Conservation (phyloP, 2,888 invertebrate species). For the Fissipunctia ypsillon region DNA sequence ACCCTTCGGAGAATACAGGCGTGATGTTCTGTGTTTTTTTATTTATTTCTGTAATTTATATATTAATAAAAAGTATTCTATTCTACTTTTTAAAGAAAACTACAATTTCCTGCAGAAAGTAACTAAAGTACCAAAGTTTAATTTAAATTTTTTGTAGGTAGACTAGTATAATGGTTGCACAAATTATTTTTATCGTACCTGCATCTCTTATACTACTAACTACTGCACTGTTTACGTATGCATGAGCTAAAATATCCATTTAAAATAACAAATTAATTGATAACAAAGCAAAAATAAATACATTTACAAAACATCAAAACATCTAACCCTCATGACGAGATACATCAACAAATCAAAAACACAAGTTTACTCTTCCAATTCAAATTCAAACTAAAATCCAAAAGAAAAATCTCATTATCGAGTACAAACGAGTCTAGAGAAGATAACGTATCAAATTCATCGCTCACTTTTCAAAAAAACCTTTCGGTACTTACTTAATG, state of each 20-base stretch:
- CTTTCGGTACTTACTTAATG: neutral
- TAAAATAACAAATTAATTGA: neutral
- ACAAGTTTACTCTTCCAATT: conserved; percentile 38
- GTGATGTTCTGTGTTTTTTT: too few species aligned
- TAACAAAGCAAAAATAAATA: conserved; percentile 20
- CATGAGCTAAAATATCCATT: neutral
- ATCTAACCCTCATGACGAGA: conserved; percentile 14
- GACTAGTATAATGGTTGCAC: neutral
- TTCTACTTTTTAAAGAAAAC: too few species aligned
- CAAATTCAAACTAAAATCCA: conserved; percentile 27
- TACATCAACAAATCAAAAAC: conserved; percentile 45
- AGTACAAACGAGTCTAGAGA: conserved; percentile 21
- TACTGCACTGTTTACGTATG: neutral
- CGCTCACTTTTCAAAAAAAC: neutral
- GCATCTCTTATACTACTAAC: neutral
- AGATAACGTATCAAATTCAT: conserved; percentile 27
- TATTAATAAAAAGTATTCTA: too few species aligned
- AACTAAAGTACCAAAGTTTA: neutral
- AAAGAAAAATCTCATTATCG: conserved; percentile 37
- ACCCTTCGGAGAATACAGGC: too few species aligned
- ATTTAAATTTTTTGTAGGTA: too few species aligned
- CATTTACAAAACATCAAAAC: conserved; percentile 1
- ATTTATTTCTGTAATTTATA: too few species aligned
- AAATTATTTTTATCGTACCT: neutral
- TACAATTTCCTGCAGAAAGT: neutral